Conservation (phyloP, 2,888 invertebrate genomes). For the Ormyrus labotus region DNA sequence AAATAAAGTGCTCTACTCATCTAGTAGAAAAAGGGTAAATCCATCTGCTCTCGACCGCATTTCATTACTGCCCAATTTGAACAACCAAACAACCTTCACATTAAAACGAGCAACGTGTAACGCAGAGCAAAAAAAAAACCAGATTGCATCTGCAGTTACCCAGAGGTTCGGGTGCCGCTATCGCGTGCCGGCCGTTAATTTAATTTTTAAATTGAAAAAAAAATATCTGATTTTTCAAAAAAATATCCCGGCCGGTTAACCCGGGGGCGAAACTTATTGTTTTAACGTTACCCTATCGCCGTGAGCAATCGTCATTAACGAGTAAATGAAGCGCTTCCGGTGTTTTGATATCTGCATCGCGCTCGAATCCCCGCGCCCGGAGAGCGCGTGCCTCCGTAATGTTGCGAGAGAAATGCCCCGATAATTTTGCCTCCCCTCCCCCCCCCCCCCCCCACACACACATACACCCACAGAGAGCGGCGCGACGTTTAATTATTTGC, state of each 20-base stretch:
- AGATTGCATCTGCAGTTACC: no score
- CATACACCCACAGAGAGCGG: not conserved
- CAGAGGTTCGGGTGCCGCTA: no score
- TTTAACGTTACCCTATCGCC: slow-evolving; percentile 31
- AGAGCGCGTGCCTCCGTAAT: slow-evolving; percentile 26
- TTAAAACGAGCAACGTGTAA: no score
- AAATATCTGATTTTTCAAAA: not conserved
- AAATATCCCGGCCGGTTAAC: not conserved
- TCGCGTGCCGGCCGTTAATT: no score
- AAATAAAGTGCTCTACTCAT: no score
- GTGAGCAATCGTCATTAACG: slow-evolving; percentile 43
- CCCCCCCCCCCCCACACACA: not conserved
- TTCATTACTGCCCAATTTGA: no score
- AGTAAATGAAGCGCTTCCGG: slow-evolving; percentile 46
- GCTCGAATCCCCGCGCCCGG: slow-evolving; percentile 1
- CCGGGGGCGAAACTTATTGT: slow-evolving; percentile 22
- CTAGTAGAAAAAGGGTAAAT: no score
- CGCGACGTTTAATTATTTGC: slow-evolving; percentile 71
- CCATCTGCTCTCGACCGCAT: no score
- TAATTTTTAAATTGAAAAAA: no score
- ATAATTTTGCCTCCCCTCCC: slow-evolving; percentile 28
- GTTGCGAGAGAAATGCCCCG: slow-evolving; percentile 45
- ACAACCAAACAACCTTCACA: no score
- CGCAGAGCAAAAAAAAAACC: no score
- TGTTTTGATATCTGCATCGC: slow-evolving; percentile 52